Evolutionary conservation across 2,797 vertebrate genomes (phyloP).

Genomic region (Ibycter americanus): DNA sequence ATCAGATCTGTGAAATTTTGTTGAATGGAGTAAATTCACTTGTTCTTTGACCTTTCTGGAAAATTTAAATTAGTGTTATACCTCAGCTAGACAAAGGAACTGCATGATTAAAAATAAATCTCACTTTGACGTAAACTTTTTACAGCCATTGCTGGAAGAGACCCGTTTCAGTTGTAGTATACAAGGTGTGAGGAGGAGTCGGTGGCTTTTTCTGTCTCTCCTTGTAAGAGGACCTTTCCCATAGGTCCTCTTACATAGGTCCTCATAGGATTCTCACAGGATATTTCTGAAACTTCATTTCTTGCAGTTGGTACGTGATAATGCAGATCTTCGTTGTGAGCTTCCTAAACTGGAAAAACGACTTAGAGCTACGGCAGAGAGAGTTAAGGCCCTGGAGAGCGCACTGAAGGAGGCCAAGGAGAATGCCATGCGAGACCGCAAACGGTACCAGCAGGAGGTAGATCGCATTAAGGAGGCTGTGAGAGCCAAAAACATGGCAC

Average conservation of each 20-base stretch:
- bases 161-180: rapidly evolving
- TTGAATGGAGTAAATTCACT: neutral
- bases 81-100: neutral
- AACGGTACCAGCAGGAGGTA: conserved; percentile 95
- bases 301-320: conserved; percentile 89
- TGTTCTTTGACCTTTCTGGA: neutral
- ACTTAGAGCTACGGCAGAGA: conserved; percentile 90
- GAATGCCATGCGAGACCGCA: conserved; percentile 88
- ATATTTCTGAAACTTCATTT: neutral
- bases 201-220: too few species aligned
- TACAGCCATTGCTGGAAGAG: neutral
- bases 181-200: rapidly evolving
- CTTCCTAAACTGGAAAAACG: conserved; percentile 97
- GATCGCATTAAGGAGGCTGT: conserved; percentile 95
- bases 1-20: neutral
- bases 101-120: neutral
- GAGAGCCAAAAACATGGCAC: conserved; percentile 87
- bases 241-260: too few species aligned
- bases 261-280: neutral
- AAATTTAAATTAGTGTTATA: neutral
- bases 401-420: conserved; percentile 92
- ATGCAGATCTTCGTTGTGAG: conserved; percentile 97
- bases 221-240: neutral
- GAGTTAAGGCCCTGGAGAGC: conserved; percentile 90
- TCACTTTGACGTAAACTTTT: neutral